Evolutionary conservation across 2,113 vertebrate genomes (phyloP).

Genomic region (Zeus faber): DNA sequence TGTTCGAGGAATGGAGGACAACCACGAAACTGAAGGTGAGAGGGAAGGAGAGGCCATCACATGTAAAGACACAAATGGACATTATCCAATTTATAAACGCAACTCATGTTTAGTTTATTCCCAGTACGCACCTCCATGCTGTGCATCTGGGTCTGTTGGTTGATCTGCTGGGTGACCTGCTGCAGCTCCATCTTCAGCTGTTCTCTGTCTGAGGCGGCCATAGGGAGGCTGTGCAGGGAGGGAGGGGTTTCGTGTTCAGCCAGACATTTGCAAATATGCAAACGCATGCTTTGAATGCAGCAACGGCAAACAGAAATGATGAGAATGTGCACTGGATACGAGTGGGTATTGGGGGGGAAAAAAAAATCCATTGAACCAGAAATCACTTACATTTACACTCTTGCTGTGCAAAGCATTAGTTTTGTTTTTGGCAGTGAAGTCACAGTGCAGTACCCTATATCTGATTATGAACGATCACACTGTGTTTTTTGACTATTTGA

Average conservation of each 20-base stretch:
- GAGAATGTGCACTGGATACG: too few species aligned
- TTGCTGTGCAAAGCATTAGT: neutral
- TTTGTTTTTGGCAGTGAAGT: too few species aligned
- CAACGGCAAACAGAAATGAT: too few species aligned
- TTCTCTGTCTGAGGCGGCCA: conserved; percentile 84
- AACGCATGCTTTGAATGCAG: too few species aligned
- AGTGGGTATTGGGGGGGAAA: too few species aligned
- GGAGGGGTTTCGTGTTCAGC: too few species aligned
- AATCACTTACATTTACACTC: neutral
- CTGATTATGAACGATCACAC: too few species aligned
- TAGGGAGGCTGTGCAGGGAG: conserved; percentile 69
- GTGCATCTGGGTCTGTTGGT: conserved; percentile 90
- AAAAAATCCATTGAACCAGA: too few species aligned
- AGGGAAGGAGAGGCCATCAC: neutral
- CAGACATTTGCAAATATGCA: too few species aligned
- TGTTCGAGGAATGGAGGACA: conserved; percentile 62
- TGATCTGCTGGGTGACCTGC: conserved; percentile 97
- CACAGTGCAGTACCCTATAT: too few species aligned
- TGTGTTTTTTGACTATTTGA: too few species aligned
- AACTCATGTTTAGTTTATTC: neutral
- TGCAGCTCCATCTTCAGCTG: conserved; percentile 95
- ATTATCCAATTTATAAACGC: too few species aligned
- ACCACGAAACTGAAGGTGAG: neutral
- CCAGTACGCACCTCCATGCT: conserved; percentile 81
- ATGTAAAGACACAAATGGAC: neutral